Base-by-base conservation (phyloP, 2,888 invertebrate species). In the Sphaerophoria rueppellii region DNA sequence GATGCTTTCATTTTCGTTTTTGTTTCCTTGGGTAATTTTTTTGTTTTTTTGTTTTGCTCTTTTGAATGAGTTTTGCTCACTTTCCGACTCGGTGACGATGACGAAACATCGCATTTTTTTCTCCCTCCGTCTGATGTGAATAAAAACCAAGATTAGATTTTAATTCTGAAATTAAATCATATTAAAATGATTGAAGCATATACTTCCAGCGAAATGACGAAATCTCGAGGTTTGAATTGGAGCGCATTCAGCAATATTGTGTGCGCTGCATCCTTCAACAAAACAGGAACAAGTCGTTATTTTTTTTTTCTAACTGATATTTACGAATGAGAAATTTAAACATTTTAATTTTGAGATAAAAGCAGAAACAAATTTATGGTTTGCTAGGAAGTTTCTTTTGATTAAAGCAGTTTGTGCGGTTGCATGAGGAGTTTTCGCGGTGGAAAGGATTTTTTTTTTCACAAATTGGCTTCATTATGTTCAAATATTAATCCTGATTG, bases 1-100 rank as follows among this genome's bases (percentile, higher is more conserved):
- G 81, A 81, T 85, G 81, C 79, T 85, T 85, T 85, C 75, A 71
- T 76, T 83, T 80, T 80, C 80, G 70, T 82, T 70, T 57, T 24
- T 70, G 32, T 24, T 50, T 46, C 71, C 67, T 77, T 65, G 77
- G 77, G 24, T 24, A 24, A 24, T 24, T 24, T 24, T 24, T 24
- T 24, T 24, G 24, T 1, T 24, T 24, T 24, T 24, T n/a, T n/a
- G n/a, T 24, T 24, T 24, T 24, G 24, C 1, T 24, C 2, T 24
- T 24, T 34, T 34, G 12, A 40, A 24, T 67, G 7, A 37, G 50
- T 71, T 60, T 48, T 48, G 11, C 43, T 58, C 48, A 63, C 40
- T 69, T 73, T n/a, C 34, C 14, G 70, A 65, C 57, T 70, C 46
- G 46, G 57, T 57, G 43, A 72, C 58, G 63, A 63, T 55, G 46